phyloP scores from a whole-genome alignment of 2,888 invertebrate species.

The Calephelis perditalis region DNA sequence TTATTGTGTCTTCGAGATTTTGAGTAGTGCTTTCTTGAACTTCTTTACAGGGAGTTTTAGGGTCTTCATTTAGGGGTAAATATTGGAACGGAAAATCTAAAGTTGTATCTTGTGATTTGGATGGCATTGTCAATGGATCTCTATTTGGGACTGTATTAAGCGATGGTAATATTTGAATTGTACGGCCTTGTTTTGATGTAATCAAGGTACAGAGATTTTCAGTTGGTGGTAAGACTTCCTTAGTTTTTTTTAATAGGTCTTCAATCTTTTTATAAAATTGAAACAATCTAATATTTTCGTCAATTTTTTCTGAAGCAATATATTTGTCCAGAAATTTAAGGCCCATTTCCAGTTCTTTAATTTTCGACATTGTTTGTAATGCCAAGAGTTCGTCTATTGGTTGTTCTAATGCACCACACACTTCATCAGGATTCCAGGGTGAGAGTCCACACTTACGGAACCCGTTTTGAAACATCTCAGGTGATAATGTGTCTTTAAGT shows the following conservation, averaged over 20 bases:
- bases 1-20: constrained; percentile 21
- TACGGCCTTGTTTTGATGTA: constrained; percentile 12
- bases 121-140: constrained; percentile 12
- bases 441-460: constrained; percentile 12
- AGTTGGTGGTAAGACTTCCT: constrained; percentile 10
- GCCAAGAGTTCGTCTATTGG: not conserved
- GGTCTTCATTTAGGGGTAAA: constrained; percentile 17
- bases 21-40: constrained; percentile 20
- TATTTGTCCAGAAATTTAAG: not conserved
- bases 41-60: constrained; percentile 19
- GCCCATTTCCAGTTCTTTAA: constrained; percentile 7
- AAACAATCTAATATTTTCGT: constrained; percentile 7
- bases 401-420: constrained; percentile 5
- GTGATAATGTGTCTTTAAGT: constrained; percentile 20
- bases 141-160: constrained; percentile 6
- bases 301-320: constrained; percentile 6
- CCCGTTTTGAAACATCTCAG: constrained; percentile 16
- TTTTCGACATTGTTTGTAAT: constrained; percentile 6
- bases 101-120: constrained; percentile 10
- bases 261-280: constrained; percentile 11
- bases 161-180: constrained; percentile 9
- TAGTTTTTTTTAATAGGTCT: constrained; percentile 10
- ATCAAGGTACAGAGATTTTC: constrained; percentile 11
- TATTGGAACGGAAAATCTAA: constrained; percentile 18
- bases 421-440: constrained; percentile 15